phyloP scores from a whole-genome alignment of 92 coral and sea anemone species.

The Blastomussa wellsi region DNA sequence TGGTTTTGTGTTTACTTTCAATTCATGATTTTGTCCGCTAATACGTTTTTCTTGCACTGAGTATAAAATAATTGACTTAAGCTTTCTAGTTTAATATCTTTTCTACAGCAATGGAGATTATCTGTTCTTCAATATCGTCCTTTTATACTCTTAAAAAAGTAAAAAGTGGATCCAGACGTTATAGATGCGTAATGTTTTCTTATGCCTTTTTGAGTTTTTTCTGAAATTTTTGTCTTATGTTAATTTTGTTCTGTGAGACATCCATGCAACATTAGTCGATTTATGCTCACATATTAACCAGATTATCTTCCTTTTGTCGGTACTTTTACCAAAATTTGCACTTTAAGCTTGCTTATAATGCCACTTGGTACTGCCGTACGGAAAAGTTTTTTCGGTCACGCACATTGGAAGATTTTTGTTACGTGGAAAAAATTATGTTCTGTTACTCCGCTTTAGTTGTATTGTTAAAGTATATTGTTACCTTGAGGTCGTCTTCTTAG shows the following conservation, averaged over 20 bases:
- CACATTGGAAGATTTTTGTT: not conserved
- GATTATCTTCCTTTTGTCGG: conserved; percentile 1
- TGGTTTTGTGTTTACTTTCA: not conserved
- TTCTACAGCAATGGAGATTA: not conserved
- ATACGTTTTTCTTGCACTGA: not conserved
- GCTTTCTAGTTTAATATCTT: not conserved
- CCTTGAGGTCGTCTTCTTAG: not conserved
- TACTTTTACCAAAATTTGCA: not conserved
- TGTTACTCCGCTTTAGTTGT: no score
- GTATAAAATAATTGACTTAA: not conserved
- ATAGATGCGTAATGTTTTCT: not conserved
- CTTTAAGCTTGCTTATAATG: not conserved
- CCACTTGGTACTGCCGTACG: not conserved
- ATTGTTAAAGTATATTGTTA: not conserved
- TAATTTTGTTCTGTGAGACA: not conserved
- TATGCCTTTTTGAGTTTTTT: not conserved
- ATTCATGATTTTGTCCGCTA: not conserved
- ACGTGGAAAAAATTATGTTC: no score
- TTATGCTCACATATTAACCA: not conserved
- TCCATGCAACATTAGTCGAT: not conserved
- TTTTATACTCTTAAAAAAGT: not conserved
- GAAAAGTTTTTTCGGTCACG: not conserved
- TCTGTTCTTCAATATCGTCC: not conserved
- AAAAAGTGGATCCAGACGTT: not conserved
- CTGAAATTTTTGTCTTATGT: not conserved